These are phyloP conservation scores for Gryllus longicercus DNA, from an alignment of 2,888 invertebrate genomes.

Conservation along the genomic window DNA sequence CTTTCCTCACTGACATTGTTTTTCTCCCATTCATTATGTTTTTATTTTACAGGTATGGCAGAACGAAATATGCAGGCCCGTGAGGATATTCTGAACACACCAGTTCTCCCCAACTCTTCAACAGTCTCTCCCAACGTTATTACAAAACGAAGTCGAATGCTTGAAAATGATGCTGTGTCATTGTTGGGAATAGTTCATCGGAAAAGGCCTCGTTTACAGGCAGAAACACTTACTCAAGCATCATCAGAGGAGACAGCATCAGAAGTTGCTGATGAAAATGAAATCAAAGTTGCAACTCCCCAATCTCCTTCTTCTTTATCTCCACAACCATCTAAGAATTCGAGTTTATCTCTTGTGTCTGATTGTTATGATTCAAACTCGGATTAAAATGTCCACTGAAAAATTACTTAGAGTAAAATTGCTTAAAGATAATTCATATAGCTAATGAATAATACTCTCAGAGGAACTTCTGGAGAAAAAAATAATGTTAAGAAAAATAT, in stretches of 20 bases:
- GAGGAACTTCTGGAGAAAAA: no score
- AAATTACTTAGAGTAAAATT: no score
- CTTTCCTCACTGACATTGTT: background rate
- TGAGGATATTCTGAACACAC: constrained; percentile 53
- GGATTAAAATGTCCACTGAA: background rate
- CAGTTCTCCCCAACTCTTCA: constrained; percentile 53
- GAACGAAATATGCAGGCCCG: constrained; percentile 44
- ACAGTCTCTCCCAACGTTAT: constrained; percentile 18
- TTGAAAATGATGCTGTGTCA: background rate
- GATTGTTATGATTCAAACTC: background rate
- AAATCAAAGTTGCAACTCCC: background rate
- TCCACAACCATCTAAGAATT: background rate
- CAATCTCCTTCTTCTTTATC: background rate
- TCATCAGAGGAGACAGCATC: no score
- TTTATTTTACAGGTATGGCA: constrained; percentile 23
- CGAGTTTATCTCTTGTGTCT: background rate
- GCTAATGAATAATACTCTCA: no score
- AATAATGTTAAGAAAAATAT: no score
- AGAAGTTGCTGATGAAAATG: background rate
- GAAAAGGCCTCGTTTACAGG: background rate
- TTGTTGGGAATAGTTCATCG: background rate
- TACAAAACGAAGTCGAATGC: background rate
- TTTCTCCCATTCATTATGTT: constrained; percentile 19
- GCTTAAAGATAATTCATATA: no score
- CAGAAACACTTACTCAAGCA: no score